Conservation (phyloP, 2,888 invertebrate species). For the Ochropleura plecta region DNA sequence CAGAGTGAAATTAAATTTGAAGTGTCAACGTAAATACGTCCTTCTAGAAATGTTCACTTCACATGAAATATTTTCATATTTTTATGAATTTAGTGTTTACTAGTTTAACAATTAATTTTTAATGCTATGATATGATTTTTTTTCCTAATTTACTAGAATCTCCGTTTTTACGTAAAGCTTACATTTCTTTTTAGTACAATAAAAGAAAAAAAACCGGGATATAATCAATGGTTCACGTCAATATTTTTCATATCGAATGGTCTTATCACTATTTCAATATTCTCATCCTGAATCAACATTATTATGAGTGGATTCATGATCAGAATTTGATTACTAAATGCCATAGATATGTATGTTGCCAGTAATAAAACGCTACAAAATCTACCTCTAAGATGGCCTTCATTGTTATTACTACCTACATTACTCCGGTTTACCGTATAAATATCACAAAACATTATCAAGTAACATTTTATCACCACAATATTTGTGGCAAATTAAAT, state of each 20-base stretch:
- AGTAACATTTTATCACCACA: neutral
- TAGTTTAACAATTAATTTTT: too few relatives aligned
- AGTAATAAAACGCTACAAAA: neutral
- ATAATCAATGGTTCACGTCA: neutral
- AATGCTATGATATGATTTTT: too few relatives aligned
- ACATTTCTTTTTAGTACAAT: neutral
- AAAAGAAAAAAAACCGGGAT: neutral
- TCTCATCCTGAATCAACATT: too few relatives aligned
- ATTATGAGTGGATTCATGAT: too few relatives aligned
- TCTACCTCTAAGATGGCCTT: neutral
- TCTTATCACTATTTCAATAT: neutral
- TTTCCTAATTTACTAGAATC: too few relatives aligned
- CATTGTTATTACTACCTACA: neutral
- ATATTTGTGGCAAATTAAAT: constrained; percentile 8
- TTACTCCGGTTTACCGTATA: neutral
- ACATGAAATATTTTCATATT: too few relatives aligned
- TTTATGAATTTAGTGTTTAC: too few relatives aligned
- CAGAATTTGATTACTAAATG: too few relatives aligned
- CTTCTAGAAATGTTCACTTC: too few relatives aligned
- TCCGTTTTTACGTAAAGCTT: too few relatives aligned
- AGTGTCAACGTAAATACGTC: neutral
- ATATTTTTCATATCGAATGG: too few relatives aligned
- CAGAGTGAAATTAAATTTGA: neutral
- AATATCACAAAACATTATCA: constrained; percentile 1
- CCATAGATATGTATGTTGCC: too few relatives aligned